Percentiles rank a stretch among this genome's conserved stretches.
Conservation (phyloP, 2,113 vertebrate genomes). For the Otus sunia region DNA sequence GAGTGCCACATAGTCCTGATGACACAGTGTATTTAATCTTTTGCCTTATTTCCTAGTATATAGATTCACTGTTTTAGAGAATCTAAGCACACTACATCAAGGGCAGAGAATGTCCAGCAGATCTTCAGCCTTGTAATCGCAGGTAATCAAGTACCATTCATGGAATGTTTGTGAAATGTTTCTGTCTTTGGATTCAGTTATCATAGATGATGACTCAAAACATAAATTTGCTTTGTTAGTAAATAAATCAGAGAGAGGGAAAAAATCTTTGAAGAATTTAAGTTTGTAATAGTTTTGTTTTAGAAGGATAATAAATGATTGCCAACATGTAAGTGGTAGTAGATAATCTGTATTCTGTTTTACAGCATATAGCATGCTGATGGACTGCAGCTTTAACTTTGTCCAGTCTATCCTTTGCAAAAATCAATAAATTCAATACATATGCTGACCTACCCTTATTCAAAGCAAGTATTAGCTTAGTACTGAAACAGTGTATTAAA, state of each 20-base stretch:
- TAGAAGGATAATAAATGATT: neutral
- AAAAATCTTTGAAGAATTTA: neutral
- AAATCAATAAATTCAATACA: neutral
- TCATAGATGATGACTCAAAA: neutral
- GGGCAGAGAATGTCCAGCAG: neutral
- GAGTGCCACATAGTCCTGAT: neutral
- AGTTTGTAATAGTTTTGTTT: neutral
- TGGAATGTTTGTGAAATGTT: neutral
- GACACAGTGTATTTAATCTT: neutral
- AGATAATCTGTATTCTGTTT: neutral
- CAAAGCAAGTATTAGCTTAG: neutral
- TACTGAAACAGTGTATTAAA: neutral
- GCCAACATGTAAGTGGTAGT: accelerated
- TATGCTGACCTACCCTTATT: neutral
- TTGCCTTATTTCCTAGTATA: neutral
- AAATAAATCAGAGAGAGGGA: neutral
- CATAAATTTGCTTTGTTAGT: neutral
- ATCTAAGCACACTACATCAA: neutral
- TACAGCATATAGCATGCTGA: neutral
- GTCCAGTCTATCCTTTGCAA: neutral
- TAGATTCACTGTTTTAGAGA: neutral
- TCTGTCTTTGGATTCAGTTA: neutral
- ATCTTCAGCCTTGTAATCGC: neutral
- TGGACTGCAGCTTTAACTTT: neutral
- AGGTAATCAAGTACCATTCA: neutral